A percentile compares a stretch with the other conserved stretches of the same genome.
phyloP scores from a whole-genome alignment of 2,113 vertebrate species.

The Sinocyclocheilus anshuiensis region DNA sequence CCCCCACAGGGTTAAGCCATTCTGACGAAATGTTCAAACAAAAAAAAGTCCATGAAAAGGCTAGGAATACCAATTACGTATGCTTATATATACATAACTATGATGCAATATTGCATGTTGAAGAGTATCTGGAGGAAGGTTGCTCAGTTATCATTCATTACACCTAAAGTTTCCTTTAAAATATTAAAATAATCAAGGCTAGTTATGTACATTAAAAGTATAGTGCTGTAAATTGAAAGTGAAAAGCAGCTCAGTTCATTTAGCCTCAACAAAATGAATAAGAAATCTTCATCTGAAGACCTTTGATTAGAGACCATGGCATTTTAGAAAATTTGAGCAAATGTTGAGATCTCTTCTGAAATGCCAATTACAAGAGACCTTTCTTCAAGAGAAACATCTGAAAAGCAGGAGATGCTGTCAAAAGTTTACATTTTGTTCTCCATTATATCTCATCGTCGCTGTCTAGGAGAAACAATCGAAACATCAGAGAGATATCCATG shows the following conservation, averaged over 20 bases:
- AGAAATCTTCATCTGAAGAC: neutral
- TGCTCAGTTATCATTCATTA: neutral
- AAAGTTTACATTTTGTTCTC: neutral
- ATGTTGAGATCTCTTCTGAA: neutral
- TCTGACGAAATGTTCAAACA: constrained; percentile 65
- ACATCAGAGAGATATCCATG: neutral
- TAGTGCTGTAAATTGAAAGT: neutral
- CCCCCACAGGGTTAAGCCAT: constrained; percentile 68
- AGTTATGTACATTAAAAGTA: neutral
- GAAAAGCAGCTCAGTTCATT: neutral
- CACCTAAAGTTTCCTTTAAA: neutral
- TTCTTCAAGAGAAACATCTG: neutral
- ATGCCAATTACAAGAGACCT: neutral
- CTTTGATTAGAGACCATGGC: neutral
- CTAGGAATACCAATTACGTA: constrained; percentile 32
- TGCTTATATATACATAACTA: constrained; percentile 5
- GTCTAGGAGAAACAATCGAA: neutral
- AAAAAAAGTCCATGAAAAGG: constrained; percentile 61
- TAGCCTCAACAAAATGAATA: neutral
- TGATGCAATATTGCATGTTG: constrained; percentile 4
- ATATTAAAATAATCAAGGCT: neutral
- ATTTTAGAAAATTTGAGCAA: neutral
- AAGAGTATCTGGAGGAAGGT: neutral
- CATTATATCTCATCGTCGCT: neutral
- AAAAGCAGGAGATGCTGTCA: neutral